Base-by-base conservation (phyloP, 2,797 vertebrate genomes). In the Takifugu ocellatus region DNA sequence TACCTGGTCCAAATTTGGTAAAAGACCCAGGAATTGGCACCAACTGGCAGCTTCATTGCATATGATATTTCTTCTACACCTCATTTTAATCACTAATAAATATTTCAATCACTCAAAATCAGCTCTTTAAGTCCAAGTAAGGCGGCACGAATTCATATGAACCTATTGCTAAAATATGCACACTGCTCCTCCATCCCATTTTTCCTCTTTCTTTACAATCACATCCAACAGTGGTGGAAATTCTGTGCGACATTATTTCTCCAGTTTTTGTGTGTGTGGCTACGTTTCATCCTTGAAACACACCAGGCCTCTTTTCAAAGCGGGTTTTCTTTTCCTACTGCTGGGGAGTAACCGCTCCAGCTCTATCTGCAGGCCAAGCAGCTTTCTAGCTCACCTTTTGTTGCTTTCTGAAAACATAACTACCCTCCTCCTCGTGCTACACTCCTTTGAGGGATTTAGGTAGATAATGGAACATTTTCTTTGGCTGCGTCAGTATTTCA, bases 311-410 rank as follows among this genome's bases (percentile, higher is more conserved):
- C 48, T 67, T 81, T 80, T 76, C 61, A 76, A 66, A 79, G 51
- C 24, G 33, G 54, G 12, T 56, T 39, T 39, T 39, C 17, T 50
- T 70, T 66, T 70, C 33, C 62, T 58, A 63, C 63, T 55, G 61
- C 72, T 63, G 51, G 57, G 66, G 68, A 59, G 49, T 50, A 60
- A 76, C 56, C 56, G 83, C 39, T 71, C 51, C 70, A 50, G 74
- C 70, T 84, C 56, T 74, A 61, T 77, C 71, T 75, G 72, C 72
- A 63, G 75, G 79, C 73, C 61, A 39, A 76, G 74, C 64, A 54
- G 73, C 61, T 72, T 78, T 78, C 74, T 59, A 61, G 61, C 63
- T 49, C 82, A 89, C 76, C 87, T 89, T 90, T 92, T 92, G 88
- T 91, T 86, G 63, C 75, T 39, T 43, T 69, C 52, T 72, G 77